phyloP scores from a whole-genome alignment of 2,888 invertebrate genomes.

The Hydraecia micacea region DNA sequence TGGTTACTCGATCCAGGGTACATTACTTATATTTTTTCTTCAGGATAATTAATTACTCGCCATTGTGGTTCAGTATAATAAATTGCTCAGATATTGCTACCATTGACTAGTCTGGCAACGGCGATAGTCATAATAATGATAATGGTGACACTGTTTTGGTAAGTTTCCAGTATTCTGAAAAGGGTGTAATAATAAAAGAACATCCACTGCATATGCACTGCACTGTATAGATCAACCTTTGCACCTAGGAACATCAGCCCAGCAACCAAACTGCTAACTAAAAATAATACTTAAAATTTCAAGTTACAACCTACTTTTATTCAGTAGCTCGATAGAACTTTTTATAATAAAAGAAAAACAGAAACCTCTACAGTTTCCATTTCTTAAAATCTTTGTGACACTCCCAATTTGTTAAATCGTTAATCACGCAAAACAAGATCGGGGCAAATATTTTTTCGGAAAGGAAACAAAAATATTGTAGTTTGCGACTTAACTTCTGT shows the following conservation, averaged over 20 bases:
- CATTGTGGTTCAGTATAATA: not conserved
- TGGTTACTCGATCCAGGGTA: not conserved
- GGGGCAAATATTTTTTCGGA: slow-evolving; percentile 65
- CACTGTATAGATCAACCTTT: not conserved
- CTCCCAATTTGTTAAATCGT: slow-evolving; percentile 60
- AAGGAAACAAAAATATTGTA: slow-evolving; percentile 65
- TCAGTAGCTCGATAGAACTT: not conserved
- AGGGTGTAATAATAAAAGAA: not conserved
- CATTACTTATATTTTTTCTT: not conserved
- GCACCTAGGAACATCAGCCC: not conserved
- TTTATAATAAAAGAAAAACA: not conserved
- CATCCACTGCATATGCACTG: no score
- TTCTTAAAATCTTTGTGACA: slow-evolving; percentile 35
- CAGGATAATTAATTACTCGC: not conserved
- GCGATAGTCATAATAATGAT: not conserved
- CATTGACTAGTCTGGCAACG: not conserved
- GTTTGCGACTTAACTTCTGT: slow-evolving; percentile 34
- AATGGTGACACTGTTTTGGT: not conserved
- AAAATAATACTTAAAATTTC: not conserved
- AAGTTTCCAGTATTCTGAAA: not conserved
- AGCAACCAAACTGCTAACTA: not conserved
- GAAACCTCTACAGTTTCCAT: not conserved
- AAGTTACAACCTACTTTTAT: not conserved
- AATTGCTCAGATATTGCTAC: not conserved
- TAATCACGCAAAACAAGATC: slow-evolving; percentile 58